Percentiles rank a stretch among this genome's conserved stretches.
Evolutionary conservation across 2,797 vertebrate species (phyloP).

Genomic region (Myotis findleyi): DNA sequence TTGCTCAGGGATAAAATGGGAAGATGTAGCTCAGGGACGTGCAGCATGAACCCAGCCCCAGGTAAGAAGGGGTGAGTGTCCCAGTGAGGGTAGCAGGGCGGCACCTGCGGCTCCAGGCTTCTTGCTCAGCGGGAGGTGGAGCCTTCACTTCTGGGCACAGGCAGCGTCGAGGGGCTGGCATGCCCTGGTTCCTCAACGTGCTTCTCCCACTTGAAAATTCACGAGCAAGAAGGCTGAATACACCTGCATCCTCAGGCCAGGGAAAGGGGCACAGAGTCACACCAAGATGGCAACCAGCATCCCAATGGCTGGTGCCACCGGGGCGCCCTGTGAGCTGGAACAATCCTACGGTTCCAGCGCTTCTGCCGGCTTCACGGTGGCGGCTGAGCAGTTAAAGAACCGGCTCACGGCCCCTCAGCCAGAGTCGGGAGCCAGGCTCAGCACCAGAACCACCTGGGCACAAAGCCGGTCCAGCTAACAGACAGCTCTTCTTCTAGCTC

Average conservation of each 20-base stretch:
- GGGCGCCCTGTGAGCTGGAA: too few species aligned
- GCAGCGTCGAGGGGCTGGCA: fast-evolving
- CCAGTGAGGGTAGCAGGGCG: fast-evolving
- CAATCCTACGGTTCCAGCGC: fast-evolving
- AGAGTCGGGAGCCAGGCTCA: neutral
- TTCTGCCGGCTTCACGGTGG: fast-evolving
- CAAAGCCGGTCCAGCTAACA: fast-evolving
- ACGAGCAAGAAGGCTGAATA: neutral
- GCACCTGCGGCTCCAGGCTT: fast-evolving
- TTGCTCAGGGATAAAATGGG: neutral
- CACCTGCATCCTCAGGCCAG: neutral
- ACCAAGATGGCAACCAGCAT: fast-evolving
- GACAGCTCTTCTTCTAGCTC: neutral
- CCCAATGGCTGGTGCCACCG: fast-evolving
- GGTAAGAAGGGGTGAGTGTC: neutral
- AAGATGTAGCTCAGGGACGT: neutral
- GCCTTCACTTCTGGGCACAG: neutral
- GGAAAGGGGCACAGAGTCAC: fast-evolving
- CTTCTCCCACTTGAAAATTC: neutral
- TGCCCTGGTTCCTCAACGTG: neutral
- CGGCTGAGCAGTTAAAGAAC: fast-evolving
- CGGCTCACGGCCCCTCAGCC: neutral
- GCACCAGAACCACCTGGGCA: fast-evolving
- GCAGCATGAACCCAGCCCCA: neutral
- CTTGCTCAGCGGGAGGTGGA: fast-evolving